A percentile compares a stretch with the other conserved stretches of the same genome.
These are phyloP conservation scores for Nephila pilipes DNA, from an alignment of 1,140 invertebrate species.

Conservation along the genomic window DNA sequence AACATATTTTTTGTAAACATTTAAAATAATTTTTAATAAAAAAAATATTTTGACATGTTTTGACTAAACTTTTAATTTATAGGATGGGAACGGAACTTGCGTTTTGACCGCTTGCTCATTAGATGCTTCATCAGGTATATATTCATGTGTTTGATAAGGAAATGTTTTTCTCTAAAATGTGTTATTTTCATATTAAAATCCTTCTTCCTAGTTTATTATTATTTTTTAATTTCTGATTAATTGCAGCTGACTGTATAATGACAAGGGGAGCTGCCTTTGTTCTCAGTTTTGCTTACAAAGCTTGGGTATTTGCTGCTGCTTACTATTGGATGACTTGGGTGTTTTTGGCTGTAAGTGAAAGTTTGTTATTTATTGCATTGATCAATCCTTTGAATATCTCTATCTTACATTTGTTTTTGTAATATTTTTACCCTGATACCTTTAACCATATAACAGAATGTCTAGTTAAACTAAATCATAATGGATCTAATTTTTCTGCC, in stretches of 20 bases:
- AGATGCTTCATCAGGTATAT: constrained; percentile 33
- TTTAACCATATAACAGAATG: too few species aligned
- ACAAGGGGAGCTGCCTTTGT: constrained; percentile 81
- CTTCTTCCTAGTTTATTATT: neutral
- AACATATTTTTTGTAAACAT: too few species aligned
- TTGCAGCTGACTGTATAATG: constrained; percentile 80
- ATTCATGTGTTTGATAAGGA: neutral
- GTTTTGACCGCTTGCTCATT: neutral
- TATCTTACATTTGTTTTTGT: too few species aligned
- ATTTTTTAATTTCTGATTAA: neutral
- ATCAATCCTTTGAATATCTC: too few species aligned
- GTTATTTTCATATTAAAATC: too few species aligned
- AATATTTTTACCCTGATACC: too few species aligned
- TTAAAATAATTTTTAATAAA: too few species aligned
- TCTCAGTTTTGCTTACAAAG: constrained; percentile 82
- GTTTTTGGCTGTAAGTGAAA: constrained; percentile 80
- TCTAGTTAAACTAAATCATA: too few species aligned
- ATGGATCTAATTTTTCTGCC: too few species aligned
- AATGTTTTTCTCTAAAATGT: neutral
- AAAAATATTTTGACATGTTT: too few species aligned
- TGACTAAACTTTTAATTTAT: neutral
- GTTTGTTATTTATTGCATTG: neutral
- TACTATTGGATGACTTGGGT: constrained; percentile 82
- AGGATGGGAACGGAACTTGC: constrained; percentile 26
- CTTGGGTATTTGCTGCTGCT: constrained; percentile 82